Base-by-base conservation (phyloP, 2,888 invertebrate species). In the Heteropelma amictum region DNA sequence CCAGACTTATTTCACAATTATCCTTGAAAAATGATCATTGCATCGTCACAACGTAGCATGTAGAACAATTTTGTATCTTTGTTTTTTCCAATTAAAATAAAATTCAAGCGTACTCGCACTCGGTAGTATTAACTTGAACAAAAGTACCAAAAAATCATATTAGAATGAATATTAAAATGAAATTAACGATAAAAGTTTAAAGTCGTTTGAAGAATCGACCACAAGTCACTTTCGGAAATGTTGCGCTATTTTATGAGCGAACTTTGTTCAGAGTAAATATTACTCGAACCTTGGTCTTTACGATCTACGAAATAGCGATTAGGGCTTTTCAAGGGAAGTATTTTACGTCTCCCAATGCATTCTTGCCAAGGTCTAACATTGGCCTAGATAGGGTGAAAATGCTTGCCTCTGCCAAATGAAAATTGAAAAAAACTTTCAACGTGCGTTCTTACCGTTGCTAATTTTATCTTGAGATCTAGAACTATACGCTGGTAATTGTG, bases 361-460 rank as follows among this genome's bases (percentile, higher is more conserved):
- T 40, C 49, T 79, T 78, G 80, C 77, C 85, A 84, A 85, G 84
- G 84, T 82, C 78, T 80, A 82, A 84, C 83, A 84, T 84, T 84
- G 85, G 77, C 82, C 84, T 76, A 82, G 79, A 79, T 82, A 82
- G 77, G 70, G 64, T 4, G 63, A 79, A 75, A 77, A 74, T 47
- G 71, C 60, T 72, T 65, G 61, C 42, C 79, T 74, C 76, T 86
- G 86, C 86, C 85, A 86, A 83, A 81, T 77, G 80, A 42, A 54
- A 45, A 45, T 33, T 26, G 23, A 33, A 65, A 65, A 38, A 80
- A 82, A 81, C 80, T 71, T 74, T 80, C 71, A 74, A 75, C 64
- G 63, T 77, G 76, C 77, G 70, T 54, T 54, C 47, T 73, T 72
- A 74, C 76, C 70, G 58, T 60, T 69, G 79, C 85, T 84, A 86